Conservation (phyloP, 2,797 vertebrate species). For the Gadopsis marmoratus region DNA sequence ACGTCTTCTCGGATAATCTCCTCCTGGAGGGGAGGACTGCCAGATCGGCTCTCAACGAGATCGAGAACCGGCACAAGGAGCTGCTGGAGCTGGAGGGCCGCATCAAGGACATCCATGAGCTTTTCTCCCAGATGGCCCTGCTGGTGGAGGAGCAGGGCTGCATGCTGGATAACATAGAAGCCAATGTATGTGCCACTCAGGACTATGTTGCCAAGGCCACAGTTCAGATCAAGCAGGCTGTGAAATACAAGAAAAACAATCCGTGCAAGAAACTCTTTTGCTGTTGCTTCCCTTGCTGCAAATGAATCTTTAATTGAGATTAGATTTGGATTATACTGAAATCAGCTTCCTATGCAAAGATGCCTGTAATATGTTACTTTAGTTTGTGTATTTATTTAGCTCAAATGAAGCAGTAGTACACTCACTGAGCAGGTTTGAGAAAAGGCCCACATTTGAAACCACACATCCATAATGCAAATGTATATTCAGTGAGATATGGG, state of each 20-base stretch:
- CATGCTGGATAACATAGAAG: slow-evolving; percentile 91
- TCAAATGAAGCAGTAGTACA: neutral
- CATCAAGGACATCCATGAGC: slow-evolving; percentile 92
- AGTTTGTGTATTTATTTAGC: slow-evolving; percentile 41
- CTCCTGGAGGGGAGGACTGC: slow-evolving; percentile 90
- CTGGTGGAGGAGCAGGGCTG: slow-evolving; percentile 94
- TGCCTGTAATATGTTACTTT: neutral
- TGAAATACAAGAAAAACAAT: slow-evolving; percentile 90
- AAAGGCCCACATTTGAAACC: slow-evolving; percentile 51
- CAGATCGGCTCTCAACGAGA: slow-evolving; percentile 91
- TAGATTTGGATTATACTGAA: too few relatives aligned
- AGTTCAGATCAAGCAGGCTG: slow-evolving; percentile 87
- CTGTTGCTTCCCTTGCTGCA: slow-evolving; percentile 92
- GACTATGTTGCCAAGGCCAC: slow-evolving; percentile 89
- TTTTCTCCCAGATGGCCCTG: slow-evolving; percentile 93
- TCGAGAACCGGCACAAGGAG: slow-evolving; percentile 95
- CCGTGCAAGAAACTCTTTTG: slow-evolving; percentile 92
- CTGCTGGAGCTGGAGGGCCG: slow-evolving; percentile 93
- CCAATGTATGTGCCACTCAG: slow-evolving; percentile 88
- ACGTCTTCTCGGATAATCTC: slow-evolving; percentile 94
- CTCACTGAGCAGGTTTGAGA: slow-evolving; percentile 20
- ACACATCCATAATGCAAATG: slow-evolving; percentile 57
- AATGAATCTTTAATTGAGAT: slow-evolving; percentile 28
- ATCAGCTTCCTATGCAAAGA: slow-evolving; percentile 8
- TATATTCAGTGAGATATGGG: slow-evolving; percentile 31